Evolutionary conservation across 2,888 invertebrate genomes (phyloP).

Genomic region (Lasioglossum marginatum): DNA sequence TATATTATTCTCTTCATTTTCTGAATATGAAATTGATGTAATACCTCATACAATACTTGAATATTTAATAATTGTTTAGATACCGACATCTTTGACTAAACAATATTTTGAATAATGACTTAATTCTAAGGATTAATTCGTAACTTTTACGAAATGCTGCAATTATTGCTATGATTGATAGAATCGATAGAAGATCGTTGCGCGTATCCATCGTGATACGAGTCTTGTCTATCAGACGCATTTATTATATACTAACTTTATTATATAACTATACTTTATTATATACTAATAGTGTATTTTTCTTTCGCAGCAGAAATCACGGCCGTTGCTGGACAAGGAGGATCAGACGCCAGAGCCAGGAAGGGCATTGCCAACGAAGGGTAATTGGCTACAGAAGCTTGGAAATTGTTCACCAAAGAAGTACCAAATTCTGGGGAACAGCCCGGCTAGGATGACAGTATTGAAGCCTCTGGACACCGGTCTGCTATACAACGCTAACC

Average conservation of each 20-base stretch:
- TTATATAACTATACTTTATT: no score
- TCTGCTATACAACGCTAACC: slow-evolving; percentile 10
- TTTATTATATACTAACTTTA: neutral
- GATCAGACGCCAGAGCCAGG: neutral
- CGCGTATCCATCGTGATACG: neutral
- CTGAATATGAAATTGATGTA: no score
- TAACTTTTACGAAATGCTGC: neutral
- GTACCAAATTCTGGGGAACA: slow-evolving; percentile 12
- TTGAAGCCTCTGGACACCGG: slow-evolving; percentile 12
- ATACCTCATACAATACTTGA: no score
- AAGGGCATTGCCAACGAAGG: neutral
- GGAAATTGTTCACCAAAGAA: slow-evolving; percentile 54
- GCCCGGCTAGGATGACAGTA: slow-evolving; percentile 10
- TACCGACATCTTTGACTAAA: no score
- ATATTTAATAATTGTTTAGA: no score
- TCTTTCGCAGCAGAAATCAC: slow-evolving; percentile 6
- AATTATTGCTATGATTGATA: no score
- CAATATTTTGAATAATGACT: no score
- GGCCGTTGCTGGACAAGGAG: neutral
- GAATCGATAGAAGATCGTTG: neutral
- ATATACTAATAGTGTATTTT: neutral
- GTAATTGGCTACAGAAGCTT: slow-evolving; percentile 63
- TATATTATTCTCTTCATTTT: no score
- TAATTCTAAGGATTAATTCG: no score
- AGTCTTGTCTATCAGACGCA: neutral